Percentiles rank a stretch among this genome's conserved stretches.
These are phyloP conservation scores for Schizothorax lantsangensis DNA, from an alignment of 2,797 vertebrate genomes.

Conservation along the genomic window DNA sequence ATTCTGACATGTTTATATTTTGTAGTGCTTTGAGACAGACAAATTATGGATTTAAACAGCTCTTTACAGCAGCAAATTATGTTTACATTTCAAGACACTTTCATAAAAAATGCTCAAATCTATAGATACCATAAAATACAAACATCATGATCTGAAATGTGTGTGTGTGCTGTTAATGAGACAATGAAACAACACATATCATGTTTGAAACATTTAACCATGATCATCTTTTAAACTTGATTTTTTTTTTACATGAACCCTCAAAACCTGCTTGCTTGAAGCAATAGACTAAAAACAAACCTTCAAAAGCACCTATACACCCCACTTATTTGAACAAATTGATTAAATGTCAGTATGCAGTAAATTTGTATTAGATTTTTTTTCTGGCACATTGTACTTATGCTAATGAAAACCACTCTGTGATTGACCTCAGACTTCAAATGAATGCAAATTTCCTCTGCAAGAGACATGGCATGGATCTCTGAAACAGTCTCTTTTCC, in stretches of 20 bases:
- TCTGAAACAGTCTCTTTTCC: neutral
- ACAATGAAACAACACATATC: neutral
- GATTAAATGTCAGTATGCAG: neutral
- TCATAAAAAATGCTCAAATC: neutral
- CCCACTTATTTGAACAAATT: neutral
- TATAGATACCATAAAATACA: neutral
- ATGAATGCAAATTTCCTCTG: neutral
- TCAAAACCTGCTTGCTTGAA: neutral
- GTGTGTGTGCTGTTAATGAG: neutral
- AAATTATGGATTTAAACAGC: neutral
- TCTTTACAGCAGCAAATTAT: neutral
- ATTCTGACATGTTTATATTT: neutral
- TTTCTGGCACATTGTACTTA: neutral
- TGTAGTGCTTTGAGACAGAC: neutral
- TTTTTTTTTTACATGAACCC: neutral
- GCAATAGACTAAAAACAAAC: neutral
- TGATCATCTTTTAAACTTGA: neutral
- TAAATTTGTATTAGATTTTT: neutral
- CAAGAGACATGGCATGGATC: neutral
- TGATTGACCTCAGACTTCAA: conserved; percentile 12
- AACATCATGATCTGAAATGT: neutral
- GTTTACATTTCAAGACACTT: neutral
- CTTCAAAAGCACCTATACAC: neutral
- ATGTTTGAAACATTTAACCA: neutral
- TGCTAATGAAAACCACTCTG: neutral